Evolutionary conservation across 2,113 vertebrate species (phyloP), one percentile per base, ranked within the genome.

Genomic region (Zosterops hypoxanthus): DNA sequence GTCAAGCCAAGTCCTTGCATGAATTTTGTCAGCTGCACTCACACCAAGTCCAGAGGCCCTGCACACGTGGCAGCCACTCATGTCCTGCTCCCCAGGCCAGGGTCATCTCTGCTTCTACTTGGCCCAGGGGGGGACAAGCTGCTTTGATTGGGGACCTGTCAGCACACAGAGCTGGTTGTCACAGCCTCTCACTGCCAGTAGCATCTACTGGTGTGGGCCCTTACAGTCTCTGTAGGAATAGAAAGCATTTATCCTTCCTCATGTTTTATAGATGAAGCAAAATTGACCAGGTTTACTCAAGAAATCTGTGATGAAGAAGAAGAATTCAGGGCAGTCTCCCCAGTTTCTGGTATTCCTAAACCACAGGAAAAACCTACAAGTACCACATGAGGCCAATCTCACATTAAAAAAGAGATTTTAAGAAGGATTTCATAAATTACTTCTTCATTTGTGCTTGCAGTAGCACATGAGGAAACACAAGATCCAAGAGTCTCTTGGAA

Each of bases 21-120:
- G 46, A 71, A 47, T 72, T 71, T 52, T 68, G 25, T 20, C 47
- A 75, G 56, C 42, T 41, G 22, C 13, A 29, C 9, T 79, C 2
- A 0, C 12, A 36, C 29, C 1, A 2, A 39, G 18, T 31, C 61
- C 44, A 50, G 31, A 88, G 34, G 18, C 7, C n/a, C 22, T 44
- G 12, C 14, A 47, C 8, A 5, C 0, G 0, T 1, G 9, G 42
- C 52, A 81, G 42, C 26, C 36, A 81, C 17, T n/a, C 25, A 8
- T 18, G 8, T 8, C 14, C 34, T 70, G 39, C 47, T 89, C 41
- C 34, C 59, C 52, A 56, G 56, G 39, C 41, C 81, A 28, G 4
- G 33, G 31, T 4, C 14, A 11, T n/a, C 70, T 53, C 53, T 91
- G 47, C 28, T 49, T 41, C 60, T 41, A 36, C 22, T 15, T 13